Evolutionary conservation across 1,140 invertebrate genomes (phyloP).

Genomic region (Antheraea mylitta): DNA sequence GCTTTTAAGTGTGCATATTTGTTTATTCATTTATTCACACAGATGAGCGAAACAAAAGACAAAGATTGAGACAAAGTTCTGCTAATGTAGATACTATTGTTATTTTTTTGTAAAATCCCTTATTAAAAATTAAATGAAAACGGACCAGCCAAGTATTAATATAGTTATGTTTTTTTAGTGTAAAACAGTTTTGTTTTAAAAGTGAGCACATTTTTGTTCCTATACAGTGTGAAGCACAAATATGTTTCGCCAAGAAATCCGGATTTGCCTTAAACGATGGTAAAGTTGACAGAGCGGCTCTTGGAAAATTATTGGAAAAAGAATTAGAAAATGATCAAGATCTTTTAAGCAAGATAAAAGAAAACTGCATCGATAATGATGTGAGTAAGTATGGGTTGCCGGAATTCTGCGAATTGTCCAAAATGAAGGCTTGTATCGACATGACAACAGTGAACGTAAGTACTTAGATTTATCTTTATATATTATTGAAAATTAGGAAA

Average conservation of each 20-base stretch:
- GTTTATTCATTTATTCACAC: too few species aligned
- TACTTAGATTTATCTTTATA: neutral
- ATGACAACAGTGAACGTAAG: neutral
- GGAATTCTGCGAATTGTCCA: conserved; percentile 19
- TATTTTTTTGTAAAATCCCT: too few species aligned
- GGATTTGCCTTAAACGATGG: conserved; percentile 13
- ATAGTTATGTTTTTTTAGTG: too few species aligned
- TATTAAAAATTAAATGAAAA: too few species aligned
- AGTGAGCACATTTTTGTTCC: neutral
- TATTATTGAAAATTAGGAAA: too few species aligned
- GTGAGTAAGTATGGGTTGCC: conserved; percentile 13
- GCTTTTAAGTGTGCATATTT: too few species aligned
- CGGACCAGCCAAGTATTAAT: too few species aligned
- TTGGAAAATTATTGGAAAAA: conserved; percentile 2
- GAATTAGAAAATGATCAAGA: conserved; percentile 4
- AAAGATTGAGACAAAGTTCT: too few species aligned
- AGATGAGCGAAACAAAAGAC: too few species aligned
- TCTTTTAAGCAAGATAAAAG: conserved; percentile 7
- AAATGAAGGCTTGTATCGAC: conserved; percentile 14
- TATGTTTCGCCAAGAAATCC: conserved; percentile 21
- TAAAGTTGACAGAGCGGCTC: conserved; percentile 15
- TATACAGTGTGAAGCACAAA: conserved; percentile 21
- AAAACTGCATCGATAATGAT: conserved; percentile 21
- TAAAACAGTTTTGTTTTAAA: too few species aligned
- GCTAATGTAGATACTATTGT: too few species aligned